Conservation (phyloP, 1,140 invertebrate genomes). For the Neodiprion pinetum region DNA sequence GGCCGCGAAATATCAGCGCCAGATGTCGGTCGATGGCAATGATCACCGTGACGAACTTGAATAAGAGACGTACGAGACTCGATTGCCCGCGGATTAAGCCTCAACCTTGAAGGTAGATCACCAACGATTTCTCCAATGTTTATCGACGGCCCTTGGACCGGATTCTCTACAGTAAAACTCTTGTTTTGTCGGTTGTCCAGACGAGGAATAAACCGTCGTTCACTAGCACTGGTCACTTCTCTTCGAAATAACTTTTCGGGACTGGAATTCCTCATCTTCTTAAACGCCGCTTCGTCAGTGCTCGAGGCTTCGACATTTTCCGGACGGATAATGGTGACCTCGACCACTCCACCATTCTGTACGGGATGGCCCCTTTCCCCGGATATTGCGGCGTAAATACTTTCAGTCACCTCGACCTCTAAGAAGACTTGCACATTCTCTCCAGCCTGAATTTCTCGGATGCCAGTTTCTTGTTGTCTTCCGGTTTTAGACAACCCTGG, state of each 20-base stretch:
- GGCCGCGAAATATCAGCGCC: background rate
- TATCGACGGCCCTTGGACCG: background rate
- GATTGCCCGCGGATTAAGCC: background rate
- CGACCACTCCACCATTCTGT: constrained; percentile 8
- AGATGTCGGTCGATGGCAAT: background rate
- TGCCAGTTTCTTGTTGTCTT: too few species aligned
- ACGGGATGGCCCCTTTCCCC: background rate
- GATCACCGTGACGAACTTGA: background rate
- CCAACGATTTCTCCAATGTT: background rate
- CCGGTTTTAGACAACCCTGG: too few species aligned
- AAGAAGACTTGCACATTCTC: constrained; percentile 16
- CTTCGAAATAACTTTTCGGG: background rate
- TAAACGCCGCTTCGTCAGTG: background rate
- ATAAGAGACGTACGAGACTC: background rate
- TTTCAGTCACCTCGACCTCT: constrained; percentile 25
- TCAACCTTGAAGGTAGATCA: background rate
- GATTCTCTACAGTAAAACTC: background rate
- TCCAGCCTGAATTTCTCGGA: background rate
- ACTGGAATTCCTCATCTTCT: background rate
- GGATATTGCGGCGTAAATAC: constrained; percentile 15
- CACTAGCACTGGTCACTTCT: background rate
- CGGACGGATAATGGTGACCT: constrained; percentile 19
- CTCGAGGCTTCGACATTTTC: background rate
- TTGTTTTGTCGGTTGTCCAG: background rate
- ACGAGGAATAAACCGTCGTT: background rate